Percentiles rank a stretch among this genome's conserved stretches.
Evolutionary conservation across 2,113 vertebrate genomes (phyloP).

Genomic region (Todiramphus saurophagus): DNA sequence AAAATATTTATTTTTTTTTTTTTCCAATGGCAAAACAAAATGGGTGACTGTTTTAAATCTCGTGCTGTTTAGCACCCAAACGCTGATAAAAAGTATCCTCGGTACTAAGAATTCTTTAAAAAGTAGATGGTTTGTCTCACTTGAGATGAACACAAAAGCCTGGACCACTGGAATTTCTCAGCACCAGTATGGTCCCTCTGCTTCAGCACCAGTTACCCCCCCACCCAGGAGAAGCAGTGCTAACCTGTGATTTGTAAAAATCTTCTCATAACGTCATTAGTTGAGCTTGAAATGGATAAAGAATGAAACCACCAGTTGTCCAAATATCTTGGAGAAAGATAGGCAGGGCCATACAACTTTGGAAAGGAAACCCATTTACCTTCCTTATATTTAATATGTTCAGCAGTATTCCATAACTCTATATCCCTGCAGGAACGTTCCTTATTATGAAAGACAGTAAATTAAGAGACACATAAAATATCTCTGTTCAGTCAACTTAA

Average conservation of each 20-base stretch:
- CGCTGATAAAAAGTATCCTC: neutral
- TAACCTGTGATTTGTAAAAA: neutral
- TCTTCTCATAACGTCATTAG: neutral
- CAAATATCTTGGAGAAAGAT: neutral
- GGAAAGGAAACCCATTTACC: neutral
- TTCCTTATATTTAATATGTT: conserved; percentile 18
- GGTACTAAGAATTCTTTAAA: neutral
- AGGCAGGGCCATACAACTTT: neutral
- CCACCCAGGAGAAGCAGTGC: neutral
- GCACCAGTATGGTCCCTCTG: neutral
- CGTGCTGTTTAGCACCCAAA: neutral
- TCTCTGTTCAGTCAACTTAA: neutral
- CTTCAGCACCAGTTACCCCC: neutral
- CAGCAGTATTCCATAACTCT: conserved; percentile 2
- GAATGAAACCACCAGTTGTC: neutral
- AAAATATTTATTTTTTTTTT: neutral
- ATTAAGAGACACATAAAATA: conserved; percentile 42
- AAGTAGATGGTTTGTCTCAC: neutral
- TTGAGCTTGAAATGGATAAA: neutral
- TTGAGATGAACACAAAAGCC: neutral
- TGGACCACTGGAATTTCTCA: neutral
- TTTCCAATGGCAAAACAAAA: neutral
- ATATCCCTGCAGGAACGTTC: conserved; percentile 25
- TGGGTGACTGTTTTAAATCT: neutral
- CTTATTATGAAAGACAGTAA: conserved; percentile 62